Evolutionary conservation across 2,113 vertebrate species (phyloP), one percentile per base, ranked within the genome.

Genomic region (Actinemys pallida): DNA sequence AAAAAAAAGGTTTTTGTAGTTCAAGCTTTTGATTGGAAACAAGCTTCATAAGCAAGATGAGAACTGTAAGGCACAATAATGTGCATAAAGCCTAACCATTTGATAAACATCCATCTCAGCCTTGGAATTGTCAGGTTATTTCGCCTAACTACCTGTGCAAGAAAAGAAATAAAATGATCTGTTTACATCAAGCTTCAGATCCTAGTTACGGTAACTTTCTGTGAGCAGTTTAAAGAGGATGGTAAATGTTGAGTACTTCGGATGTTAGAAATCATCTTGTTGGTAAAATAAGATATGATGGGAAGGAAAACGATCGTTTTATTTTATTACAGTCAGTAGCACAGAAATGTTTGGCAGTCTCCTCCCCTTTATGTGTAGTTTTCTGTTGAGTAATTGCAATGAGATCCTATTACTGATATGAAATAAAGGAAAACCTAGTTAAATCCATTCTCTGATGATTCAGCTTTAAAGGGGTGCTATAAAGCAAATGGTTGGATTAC

Each of bases 401-500:
- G 35, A 96, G 94, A 96, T 95, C 84, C 90, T 78, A 42, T 80
- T 94, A 72, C 87, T 84, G 89, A 31, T 81, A 79, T 84, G 90
- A 89, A 90, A 87, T 53, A 22, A 83, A 92, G 76, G 86, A 83
- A 88, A 31, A 93, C 84, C 86, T 11, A 6, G 50, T 84, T 93
- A 90, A 93, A 93, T 94, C 75, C 13, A 39, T 81, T 82, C 94
- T 92, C 88, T 95, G 91, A 94, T 96, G 90, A 65, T 82, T 93
- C 75, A 17, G 90, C 90, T 93, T 65, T 72, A 87, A 92, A 96
- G 78, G 84, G 88, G 83, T 83, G 13, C 75, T 75, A 42, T 85
- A 86, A 94, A 93, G 79, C 92, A 94, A 96, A 84, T 82, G 84
- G 35, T 62, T 83, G 90, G 93, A 93, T 92, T 95, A 87, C 35